Conservation (phyloP, 2,888 invertebrate genomes). For the Papilio elwesi region DNA sequence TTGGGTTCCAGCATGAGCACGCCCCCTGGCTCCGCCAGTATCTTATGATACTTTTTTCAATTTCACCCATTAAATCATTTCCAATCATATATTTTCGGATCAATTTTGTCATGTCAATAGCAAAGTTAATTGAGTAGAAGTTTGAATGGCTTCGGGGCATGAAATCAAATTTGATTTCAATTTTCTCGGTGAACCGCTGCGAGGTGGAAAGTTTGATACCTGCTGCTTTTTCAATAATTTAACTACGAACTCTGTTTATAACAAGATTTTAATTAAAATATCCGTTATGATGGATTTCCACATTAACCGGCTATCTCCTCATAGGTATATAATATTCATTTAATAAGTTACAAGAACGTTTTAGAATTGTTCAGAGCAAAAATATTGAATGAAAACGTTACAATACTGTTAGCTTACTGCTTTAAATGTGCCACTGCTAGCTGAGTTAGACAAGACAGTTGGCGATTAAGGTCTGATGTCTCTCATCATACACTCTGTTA, state of each 20-base stretch:
- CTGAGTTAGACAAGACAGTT: constrained; percentile 3
- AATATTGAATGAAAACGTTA: constrained; percentile 10
- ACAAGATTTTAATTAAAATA: constrained; percentile 10
- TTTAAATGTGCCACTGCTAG: constrained; percentile 17
- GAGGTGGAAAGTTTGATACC: constrained; percentile 28
- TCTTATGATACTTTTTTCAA: not conserved
- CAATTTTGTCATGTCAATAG: constrained; percentile 41
- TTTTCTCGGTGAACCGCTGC: constrained; percentile 39
- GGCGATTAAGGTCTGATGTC: constrained; percentile 7
- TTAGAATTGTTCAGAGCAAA: not conserved
- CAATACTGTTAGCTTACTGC: too few species aligned
- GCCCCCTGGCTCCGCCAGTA: not conserved
- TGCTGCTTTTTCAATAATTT: constrained; percentile 32
- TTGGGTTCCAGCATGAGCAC: not conserved
- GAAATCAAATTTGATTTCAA: constrained; percentile 49
- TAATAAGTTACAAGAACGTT: too few species aligned
- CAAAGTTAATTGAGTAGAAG: constrained; percentile 48
- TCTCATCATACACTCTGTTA: not conserved
- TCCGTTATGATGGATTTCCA: not conserved
- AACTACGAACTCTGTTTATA: constrained; percentile 26
- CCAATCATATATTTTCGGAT: constrained; percentile 20
- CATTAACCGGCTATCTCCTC: too few species aligned
- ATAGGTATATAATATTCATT: too few species aligned
- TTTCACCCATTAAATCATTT: constrained; percentile 10
- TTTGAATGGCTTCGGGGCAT: constrained; percentile 46